These are phyloP conservation scores for Rhynchomys soricoides DNA, from an alignment of 2,113 vertebrate species.

Conservation along the genomic window DNA sequence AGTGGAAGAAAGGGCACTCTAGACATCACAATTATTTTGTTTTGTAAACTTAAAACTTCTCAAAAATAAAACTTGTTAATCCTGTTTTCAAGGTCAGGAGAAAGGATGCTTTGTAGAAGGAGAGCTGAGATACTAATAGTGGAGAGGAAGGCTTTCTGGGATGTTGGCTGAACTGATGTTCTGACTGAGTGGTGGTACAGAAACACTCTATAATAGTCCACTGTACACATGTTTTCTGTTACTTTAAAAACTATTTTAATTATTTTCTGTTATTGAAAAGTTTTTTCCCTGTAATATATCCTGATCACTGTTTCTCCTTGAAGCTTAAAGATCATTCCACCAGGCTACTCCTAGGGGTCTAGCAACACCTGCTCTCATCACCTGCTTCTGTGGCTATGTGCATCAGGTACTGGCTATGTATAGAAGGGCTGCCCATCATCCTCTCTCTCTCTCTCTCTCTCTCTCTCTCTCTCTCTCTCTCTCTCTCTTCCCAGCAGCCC, in stretches of 20 bases:
- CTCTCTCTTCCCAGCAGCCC: too few relatives aligned
- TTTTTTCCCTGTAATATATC: not conserved
- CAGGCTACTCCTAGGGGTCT: too few relatives aligned
- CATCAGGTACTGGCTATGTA: too few relatives aligned
- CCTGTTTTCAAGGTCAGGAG: not conserved
- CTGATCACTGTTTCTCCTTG: not conserved
- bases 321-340: too few relatives aligned
- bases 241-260: not conserved
- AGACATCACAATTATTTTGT: not conserved
- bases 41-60: not conserved
- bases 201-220: not conserved
- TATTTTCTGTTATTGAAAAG: not conserved
- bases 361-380: too few relatives aligned
- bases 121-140: not conserved
- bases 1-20: not conserved
- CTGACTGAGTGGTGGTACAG: not conserved
- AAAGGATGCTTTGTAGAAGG: not conserved
- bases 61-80: not conserved
- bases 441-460: too few relatives aligned
- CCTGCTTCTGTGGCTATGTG: too few relatives aligned
- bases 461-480: too few relatives aligned
- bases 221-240: not conserved
- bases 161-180: not conserved
- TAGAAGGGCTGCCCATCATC: too few relatives aligned
- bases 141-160: not conserved